Base-by-base conservation (phyloP, 2,797 vertebrate species). In the Hapalemur alaotrensis region DNA sequence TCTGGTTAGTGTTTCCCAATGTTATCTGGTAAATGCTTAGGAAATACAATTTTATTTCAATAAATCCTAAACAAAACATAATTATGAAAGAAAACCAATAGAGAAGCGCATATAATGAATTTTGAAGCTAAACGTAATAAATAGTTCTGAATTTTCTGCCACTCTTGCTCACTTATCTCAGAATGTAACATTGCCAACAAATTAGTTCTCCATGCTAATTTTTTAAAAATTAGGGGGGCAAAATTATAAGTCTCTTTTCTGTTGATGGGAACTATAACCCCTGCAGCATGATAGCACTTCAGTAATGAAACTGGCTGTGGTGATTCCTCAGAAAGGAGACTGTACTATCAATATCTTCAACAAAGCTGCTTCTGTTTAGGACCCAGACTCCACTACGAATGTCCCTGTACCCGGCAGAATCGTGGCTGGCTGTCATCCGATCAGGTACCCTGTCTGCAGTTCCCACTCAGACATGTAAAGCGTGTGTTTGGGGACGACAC, bases 311-410 rank as follows among this genome's bases (percentile, higher is more conserved):
- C 69, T 57, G 85, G 96, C 93, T 96, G 96, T 87, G 78, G 91
- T 79, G 96, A 97, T 94, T 98, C 91, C 95, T 98, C 96, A 95
- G 82, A 82, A 95, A 97, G 95, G 97, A 96, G 89, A 70, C 32
- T 65, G 85, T 5, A 18, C 95, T 97, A 92, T 95, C 83, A 95
- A 84, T 76, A 97, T 92, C 57, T 90, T 95, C 89, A 93, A 96
- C 96, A 89, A 98, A 97, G 91, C 89, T 85, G 95, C 94, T 97
- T 91, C 89, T 0, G 5, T 70, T 93, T 91, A 97, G 97, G 98
- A 97, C 96, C 95, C 97, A 95, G 97, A 97, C 83, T 97, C 95
- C 65, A 69, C 25, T 23, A 11, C 4, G 20, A 73, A 52, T 13
- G 54, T 91, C 72, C 83, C 8, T 3, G 38, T 93, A 43, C 80